Evolutionary conservation across 2,113 vertebrate genomes (phyloP).

Genomic region (Rafetus swinhoei): DNA sequence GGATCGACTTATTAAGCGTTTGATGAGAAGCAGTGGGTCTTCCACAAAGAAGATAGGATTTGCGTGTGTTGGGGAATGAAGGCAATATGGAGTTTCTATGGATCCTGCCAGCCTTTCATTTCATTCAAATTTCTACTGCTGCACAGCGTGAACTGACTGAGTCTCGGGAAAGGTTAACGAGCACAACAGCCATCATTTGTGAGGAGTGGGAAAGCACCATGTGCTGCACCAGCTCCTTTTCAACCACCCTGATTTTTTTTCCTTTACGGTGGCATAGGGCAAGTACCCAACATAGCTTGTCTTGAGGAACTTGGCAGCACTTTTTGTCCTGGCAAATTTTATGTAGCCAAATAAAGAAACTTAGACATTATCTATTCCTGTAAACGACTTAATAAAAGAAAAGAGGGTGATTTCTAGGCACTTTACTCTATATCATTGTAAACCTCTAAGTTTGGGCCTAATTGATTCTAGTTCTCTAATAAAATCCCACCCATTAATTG

Average conservation of each 20-base stretch:
- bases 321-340: conserved; percentile 54
- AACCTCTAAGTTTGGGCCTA: conserved; percentile 6
- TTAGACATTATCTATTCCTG: conserved; percentile 51
- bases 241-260: conserved; percentile 68
- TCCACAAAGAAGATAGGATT: not conserved
- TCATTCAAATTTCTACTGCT: conserved; percentile 77
- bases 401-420: not conserved
- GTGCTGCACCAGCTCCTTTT: conserved; percentile 86
- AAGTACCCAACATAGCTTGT: conserved; percentile 75
- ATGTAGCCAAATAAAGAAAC: conserved; percentile 55
- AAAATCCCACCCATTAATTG: conserved; percentile 20
- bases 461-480: not conserved
- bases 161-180: conserved; percentile 89
- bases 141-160: conserved; percentile 87
- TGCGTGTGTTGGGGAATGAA: conserved; percentile 58
- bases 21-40: conserved; percentile 43
- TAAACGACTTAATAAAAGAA: too few relatives aligned
- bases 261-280: conserved; percentile 76
- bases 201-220: conserved; percentile 96
- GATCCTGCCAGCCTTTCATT: conserved; percentile 79
- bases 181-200: conserved; percentile 94
- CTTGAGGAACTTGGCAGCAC: conserved; percentile 66
- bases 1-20: conserved; percentile 67
- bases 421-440: conserved; percentile 10
- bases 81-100: conserved; percentile 68